A percentile compares a stretch with the other conserved stretches of the same genome.
These are phyloP conservation scores for Hypomecis atomaria DNA, from an alignment of 2,888 invertebrate genomes.

Conservation along the genomic window DNA sequence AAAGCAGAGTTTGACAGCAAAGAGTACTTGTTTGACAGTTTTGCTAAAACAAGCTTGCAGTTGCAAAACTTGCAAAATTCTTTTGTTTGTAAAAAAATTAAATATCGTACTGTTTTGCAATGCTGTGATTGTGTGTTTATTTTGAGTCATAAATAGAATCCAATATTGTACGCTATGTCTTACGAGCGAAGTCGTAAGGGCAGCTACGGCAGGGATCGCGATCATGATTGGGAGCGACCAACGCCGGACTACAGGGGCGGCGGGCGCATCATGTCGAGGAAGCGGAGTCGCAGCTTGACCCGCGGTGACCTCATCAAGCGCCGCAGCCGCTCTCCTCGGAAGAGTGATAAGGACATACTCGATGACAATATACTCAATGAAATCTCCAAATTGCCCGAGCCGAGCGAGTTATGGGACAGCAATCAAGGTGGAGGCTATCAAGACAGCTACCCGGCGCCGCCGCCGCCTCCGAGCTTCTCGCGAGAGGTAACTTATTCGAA, in stretches of 20 bases:
- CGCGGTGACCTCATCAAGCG: slow-evolving; percentile 54
- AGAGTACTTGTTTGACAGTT: too few species aligned
- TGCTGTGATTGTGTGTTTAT: slow-evolving; percentile 8
- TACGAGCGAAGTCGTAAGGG: slow-evolving; percentile 58
- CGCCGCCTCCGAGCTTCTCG: slow-evolving; percentile 47
- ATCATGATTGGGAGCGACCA: slow-evolving; percentile 48
- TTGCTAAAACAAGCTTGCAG: too few species aligned
- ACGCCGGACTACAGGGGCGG: slow-evolving; percentile 28
- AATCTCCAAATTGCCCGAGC: slow-evolving; percentile 74
- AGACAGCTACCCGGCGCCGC: slow-evolving; percentile 58
- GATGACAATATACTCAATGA: slow-evolving; percentile 77
- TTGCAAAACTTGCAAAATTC: too few species aligned
- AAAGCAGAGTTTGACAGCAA: too few species aligned
- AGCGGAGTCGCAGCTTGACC: slow-evolving; percentile 63
- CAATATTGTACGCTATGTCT: slow-evolving; percentile 49
- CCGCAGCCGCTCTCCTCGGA: slow-evolving; percentile 69
- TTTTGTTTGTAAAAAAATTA: neutral
- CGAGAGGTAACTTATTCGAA: slow-evolving; percentile 54
- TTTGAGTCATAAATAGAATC: neutral
- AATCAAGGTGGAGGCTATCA: slow-evolving; percentile 58
- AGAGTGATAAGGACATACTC: slow-evolving; percentile 67
- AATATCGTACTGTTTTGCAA: neutral
- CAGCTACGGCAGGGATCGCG: slow-evolving; percentile 56
- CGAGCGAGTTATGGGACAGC: slow-evolving; percentile 74
- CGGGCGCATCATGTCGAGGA: slow-evolving; percentile 48